Evolutionary conservation across 2,797 vertebrate genomes (phyloP), one percentile per base, ranked within the genome.

Genomic region (Octomys mimax): DNA sequence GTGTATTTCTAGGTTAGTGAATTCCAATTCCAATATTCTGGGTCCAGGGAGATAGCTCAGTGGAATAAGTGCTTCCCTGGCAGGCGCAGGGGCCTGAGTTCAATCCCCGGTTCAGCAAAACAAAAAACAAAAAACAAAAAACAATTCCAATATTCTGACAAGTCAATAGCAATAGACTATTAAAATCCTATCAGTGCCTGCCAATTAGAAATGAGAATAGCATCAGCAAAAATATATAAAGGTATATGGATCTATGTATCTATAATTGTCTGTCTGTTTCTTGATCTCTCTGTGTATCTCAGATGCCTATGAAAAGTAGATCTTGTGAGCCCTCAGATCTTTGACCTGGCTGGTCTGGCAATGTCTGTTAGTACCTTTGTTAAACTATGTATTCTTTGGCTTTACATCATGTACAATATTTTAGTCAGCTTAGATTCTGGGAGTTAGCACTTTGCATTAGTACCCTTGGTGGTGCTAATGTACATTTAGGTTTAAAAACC

Each of bases 301-400:
- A 70, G n/a, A 70, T 70, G 66, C 3, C 33, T n/a, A 4, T 64
- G 64, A 52, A 33, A 46, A 42, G 22, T 3, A 66, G 26, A 19
- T 28, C 10, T 36, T 70, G 39, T 31, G 49, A 49, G 42, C 14
- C 42, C 42, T 92, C 33, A 59, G 21, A 28, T n/a, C 31, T 24
- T 59, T 66, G 71, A 77, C 91, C 62, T 62, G 54, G 33, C 24
- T 90, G 64, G 61, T 83, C 36, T 79, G 75, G 31, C 79, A 46
- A 54, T 14, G 22, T 77, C 73, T 31, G 42, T 49, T 13, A 71
- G 52, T 8, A 71, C n/a, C 21, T 36, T 85, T 73, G 26, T 87
- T 87, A 92, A 95, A 92, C 62, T 39, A 13, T 68, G 59, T 88
- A 54, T 52, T 39, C 39, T 36, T 95, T 71, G 26, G 86, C 28